Conservation (phyloP, 2,113 vertebrate species). For the Grus americana region DNA sequence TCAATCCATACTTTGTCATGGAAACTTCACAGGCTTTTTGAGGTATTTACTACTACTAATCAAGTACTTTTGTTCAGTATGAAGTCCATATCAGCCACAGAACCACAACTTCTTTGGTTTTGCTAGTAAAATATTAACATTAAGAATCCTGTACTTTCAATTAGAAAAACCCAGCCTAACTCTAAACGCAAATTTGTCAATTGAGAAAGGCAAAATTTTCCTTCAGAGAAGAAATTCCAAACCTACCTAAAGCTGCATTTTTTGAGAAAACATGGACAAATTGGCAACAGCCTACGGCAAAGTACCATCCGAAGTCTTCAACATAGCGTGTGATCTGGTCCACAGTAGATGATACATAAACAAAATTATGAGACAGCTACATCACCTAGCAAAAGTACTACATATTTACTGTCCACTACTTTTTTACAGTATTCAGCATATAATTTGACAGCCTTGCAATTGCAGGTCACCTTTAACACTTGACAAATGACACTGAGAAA, state of each 20-base stretch:
- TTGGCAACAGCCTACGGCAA: neutral
- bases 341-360: neutral
- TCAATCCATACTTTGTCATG: neutral
- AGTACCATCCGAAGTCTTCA: neutral
- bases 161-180: neutral
- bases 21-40: neutral
- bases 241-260: neutral
- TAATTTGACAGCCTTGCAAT: conserved; percentile 3
- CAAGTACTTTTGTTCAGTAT: neutral
- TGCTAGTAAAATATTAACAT: neutral
- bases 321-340: neutral
- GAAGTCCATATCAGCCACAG: neutral
- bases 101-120: neutral
- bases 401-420: neutral
- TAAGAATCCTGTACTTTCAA: neutral
- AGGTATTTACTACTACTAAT: neutral
- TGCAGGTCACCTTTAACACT: conserved; percentile 24
- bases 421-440: neutral
- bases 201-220: neutral
- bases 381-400: neutral
- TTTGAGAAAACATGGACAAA: neutral
- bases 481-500: conserved; percentile 12
- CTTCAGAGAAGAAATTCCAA: neutral
- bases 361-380: neutral
- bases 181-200: neutral